Evolutionary conservation across 2,888 invertebrate species (phyloP), one percentile per base, ranked within the genome.

Genomic region (Digitonthophagus gazella): DNA sequence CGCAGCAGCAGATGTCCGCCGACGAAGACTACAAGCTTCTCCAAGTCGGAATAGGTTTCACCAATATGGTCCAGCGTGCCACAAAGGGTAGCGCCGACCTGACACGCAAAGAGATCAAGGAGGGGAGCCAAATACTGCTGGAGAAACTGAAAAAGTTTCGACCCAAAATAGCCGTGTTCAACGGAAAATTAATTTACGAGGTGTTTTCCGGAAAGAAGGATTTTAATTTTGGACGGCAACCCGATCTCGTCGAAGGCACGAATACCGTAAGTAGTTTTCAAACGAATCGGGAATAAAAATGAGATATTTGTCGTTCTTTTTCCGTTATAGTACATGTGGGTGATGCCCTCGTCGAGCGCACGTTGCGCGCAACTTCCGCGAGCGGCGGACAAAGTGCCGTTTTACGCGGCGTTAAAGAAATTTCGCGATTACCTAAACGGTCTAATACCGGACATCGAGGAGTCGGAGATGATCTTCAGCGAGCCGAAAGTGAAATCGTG

Each of bases 101-200:
- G 72, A 95, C 95, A 69, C 88, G 95, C 75, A 93, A 95, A 82
- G 96, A 96, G 87, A 96, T 96, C 80, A 95, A 95, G 84, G 95
- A 96, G 86, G 95, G 95, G 82, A 95, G 94, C 74, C 92, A 93
- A 78, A 89, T 95, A 78, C 85, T 98, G 75, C 86, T 93, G 76
- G 95, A 95, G 80, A 98, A 98, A 85, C 86, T 98, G 78, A 90
- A 91, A 83, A 91, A 93, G 80, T 97, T 91, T 87, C 91, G 92
- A 78, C 98, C 98, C 75, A 98, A 97, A 87, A 95, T 97, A 77
- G 97, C 96, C 67, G 97, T 96, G 63, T 97, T 97, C 84, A 98
- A 98, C 87, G 98, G 98, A n/a, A 98, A 98, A 86, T 89, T 97
- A 77, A 98, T 98, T 78, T 98, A 97, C 85, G 97, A 98, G 85